Evolutionary conservation across 2,888 invertebrate genomes (phyloP), one percentile per base, ranked within the genome.

Genomic region (Acleris holmiana): DNA sequence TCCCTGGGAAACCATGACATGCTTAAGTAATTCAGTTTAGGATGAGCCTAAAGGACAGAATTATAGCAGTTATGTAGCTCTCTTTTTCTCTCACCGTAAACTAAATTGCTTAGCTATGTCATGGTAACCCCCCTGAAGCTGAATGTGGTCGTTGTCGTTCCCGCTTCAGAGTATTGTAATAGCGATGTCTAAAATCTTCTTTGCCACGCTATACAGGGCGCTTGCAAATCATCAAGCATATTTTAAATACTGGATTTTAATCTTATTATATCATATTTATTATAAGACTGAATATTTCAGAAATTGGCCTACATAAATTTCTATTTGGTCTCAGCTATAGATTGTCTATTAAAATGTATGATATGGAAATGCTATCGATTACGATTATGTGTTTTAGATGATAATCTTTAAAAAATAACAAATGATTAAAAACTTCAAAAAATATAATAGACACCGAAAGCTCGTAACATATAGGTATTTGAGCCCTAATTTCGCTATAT

Each of bases 361-460:
- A 66, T 66, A 66, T 51, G 55, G 44, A 54, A 64, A 54, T 53
- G 21, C 53, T 25, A 25, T 48, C 35, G 41, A 58, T 53, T 23
- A 48, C 54, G 18, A 50, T 50, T 35, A 46, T 59, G 29, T 44
- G 25, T 23, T 44, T 44, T 7, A 44, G 19, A 29, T 47, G 17
- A 47, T 10, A 29, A 35, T 18, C 7, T 55, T 29, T 46, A 40
- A 21, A 13, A 13, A 54, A 54, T 4, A 53, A 18, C n/a, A 13
- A 44, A 35, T 49, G 19, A 55, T 21, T 29, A 17, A 2, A 57
- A 35, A 44, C n/a, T 44, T 17, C 47, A 47, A 47, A 17, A 46
- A 57, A 44, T 56, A 49, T 49, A 61, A 25, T 62, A 40, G 21
- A 63, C 63, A 63, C 40, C 47, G n/a, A 57, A 63, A 53, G 47